Base-by-base conservation (phyloP, 2,888 invertebrate species). In the Romanomermis culicivorax region DNA sequence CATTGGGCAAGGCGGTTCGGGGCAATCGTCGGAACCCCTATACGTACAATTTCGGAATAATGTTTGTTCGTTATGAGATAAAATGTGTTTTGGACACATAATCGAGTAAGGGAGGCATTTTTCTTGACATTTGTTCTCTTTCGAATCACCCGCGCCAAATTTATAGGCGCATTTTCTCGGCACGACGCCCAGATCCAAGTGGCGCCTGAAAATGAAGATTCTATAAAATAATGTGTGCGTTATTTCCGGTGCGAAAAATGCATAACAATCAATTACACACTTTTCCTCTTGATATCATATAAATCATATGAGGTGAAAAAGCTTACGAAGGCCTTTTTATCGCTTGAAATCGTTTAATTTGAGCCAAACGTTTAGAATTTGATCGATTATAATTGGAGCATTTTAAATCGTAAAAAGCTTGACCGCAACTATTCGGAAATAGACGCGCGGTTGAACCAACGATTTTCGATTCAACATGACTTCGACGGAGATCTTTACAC, bases 11-110 rank as follows among this genome's bases (percentile, higher is more conserved):
- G n/a, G n/a, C n/a, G n/a, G n/a, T n/a, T n/a, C n/a, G n/a, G n/a
- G n/a, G n/a, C n/a, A n/a, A n/a, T n/a, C n/a, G n/a, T n/a, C n/a
- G n/a, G n/a, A n/a, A n/a, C n/a, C n/a, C n/a, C 47, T 23, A 7
- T 7, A 23, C 27, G 55, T 27, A 53, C 64, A 64, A 57, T 58
- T 58, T 11, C 56, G 45, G 57, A 63, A 65, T 26, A 63, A 47
- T 4, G 52, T 47, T 57, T 64, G 65, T 25, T 61, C 57, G n/a
- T 60, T 59, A 50, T 56, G 63, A 55, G 55, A 58, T 48, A 57
- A 51, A 20, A 64, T 54, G 57, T 64, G 64, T 7, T 55, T 53
- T n/a, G 52, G 36, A 56, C 64, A 64, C 48, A 62, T 60, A 42
- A 58, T 60, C 29, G 59, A 51, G 29, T 55, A 54, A 2, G 64